Conservation (phyloP, 1,140 invertebrate genomes). For the Drosophila lini region DNA sequence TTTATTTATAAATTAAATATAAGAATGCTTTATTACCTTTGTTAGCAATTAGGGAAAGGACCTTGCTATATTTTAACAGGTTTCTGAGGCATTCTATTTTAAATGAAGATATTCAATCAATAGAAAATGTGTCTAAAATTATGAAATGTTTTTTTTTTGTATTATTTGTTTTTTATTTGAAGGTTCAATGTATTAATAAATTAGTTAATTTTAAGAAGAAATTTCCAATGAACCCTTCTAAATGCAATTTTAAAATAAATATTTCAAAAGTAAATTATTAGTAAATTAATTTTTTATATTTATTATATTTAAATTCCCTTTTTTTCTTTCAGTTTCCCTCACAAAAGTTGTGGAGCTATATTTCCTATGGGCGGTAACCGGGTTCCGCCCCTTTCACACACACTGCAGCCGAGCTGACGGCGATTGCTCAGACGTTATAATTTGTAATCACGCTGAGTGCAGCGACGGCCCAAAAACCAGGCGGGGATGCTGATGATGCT, state of each 20-base stretch:
- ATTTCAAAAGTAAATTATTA: background rate
- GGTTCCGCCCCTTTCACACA: conserved; percentile 55
- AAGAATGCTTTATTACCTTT: background rate
- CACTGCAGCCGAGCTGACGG: conserved; percentile 39
- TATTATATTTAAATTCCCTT: background rate
- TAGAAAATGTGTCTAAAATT: background rate
- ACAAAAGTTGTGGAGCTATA: conserved; percentile 71
- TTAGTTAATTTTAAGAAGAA: too few species aligned
- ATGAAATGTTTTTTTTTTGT: background rate
- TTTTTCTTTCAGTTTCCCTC: conserved; percentile 18
- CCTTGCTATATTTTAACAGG: background rate
- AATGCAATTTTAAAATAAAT: background rate
- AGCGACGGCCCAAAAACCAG: conserved; percentile 45
- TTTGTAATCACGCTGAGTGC: conserved; percentile 82
- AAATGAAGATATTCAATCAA: background rate
- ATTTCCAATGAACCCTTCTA: too few species aligned
- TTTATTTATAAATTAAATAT: background rate
- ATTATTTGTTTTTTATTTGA: too few species aligned
- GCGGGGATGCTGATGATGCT: conserved; percentile 26
- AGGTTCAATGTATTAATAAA: too few species aligned
- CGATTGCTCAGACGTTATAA: conserved; percentile 80
- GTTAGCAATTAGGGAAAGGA: background rate
- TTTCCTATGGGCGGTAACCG: conserved; percentile 78
- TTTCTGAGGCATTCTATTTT: background rate
- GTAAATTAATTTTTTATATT: background rate